Evolutionary conservation across 2,113 vertebrate genomes (phyloP), one percentile per base, ranked within the genome.

Genomic region (Hippoglossus stenolepis): DNA sequence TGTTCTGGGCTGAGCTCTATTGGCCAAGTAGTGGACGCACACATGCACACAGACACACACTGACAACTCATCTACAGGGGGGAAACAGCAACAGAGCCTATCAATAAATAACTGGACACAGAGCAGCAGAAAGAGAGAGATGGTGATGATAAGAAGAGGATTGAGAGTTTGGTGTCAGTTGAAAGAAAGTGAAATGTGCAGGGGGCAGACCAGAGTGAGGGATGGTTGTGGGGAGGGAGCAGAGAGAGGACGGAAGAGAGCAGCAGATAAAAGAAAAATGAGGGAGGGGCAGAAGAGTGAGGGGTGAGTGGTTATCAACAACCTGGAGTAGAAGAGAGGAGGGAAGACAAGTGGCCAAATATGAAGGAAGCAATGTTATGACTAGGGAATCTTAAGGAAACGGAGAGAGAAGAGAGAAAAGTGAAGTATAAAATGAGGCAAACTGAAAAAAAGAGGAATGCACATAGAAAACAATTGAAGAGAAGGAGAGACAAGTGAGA

Each of bases 81-180:
- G 78, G 75, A 79, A 70, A 57, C 59, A 0, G 28, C 66, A 79
- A 58, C 40, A 49, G 59, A 54, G 59, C 62, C 56, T 53, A 86
- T 89, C 83, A 87, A 90, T 89, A 86, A 85, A 82, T 83, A 89
- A 86, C 1, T 38, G 85, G 63, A 64, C 35, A 59, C 12, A 8
- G 74, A 70, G 69, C 45, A 64, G 31, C 72, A 85, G 75, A 82
- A 64, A 57, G 54, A 77, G 62, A 71, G 62, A 71, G 60, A 75
- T 54, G 59, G 23, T 21, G 62, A 72, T 28, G 56, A 65, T 66
- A 71, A 59, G 51, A 62, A 23, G 43, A 45, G 43, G 75, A 80
- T 76, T 47, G 65, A 77, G 64, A 54, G 65, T 69, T 43, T 13
- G 40, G 28, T 64, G 62, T 53, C 70, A 54, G 23, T 28, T 63